These are phyloP conservation scores for Centruroides vittatus DNA, from an alignment of 1,140 invertebrate species.

Conservation along the genomic window DNA sequence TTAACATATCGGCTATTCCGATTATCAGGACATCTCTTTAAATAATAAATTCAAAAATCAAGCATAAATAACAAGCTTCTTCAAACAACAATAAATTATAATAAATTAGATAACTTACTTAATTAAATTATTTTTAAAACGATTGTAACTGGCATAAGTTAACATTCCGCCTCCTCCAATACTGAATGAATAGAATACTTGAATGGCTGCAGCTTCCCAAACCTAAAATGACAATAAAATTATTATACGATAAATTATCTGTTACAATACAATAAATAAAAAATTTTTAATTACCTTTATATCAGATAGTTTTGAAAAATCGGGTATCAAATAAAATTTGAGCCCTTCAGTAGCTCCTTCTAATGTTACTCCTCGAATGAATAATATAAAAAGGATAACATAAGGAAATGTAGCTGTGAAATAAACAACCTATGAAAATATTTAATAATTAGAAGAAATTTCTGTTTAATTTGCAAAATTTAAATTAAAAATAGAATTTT, in stretches of 20 bases:
- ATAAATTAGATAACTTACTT: slow-evolving; percentile 22
- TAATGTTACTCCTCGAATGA: slow-evolving; percentile 43
- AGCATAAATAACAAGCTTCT: background rate
- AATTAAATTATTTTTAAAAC: slow-evolving; percentile 57
- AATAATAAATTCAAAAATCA: background rate
- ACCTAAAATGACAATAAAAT: slow-evolving; percentile 22
- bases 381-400: slow-evolving; percentile 43
- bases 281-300: slow-evolving; percentile 21
- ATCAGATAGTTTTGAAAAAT: slow-evolving; percentile 37
- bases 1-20: slow-evolving; percentile 46
- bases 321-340: slow-evolving; percentile 39
- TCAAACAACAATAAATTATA: too few species aligned
- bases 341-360: slow-evolving; percentile 42
- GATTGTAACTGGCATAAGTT: slow-evolving; percentile 58
- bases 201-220: slow-evolving; percentile 34
- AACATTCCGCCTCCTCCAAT: slow-evolving; percentile 42
- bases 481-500: slow-evolving; percentile 26
- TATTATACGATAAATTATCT: background rate
- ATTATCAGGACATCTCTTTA: slow-evolving; percentile 32
- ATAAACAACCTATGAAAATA: slow-evolving; percentile 41
- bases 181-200: slow-evolving; percentile 33
- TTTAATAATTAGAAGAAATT: slow-evolving; percentile 33
- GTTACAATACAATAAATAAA: background rate
- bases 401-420: slow-evolving; percentile 53
- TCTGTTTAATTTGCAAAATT: slow-evolving; percentile 40